phyloP scores from a whole-genome alignment of 2,113 vertebrate genomes.

The Apus apus region DNA sequence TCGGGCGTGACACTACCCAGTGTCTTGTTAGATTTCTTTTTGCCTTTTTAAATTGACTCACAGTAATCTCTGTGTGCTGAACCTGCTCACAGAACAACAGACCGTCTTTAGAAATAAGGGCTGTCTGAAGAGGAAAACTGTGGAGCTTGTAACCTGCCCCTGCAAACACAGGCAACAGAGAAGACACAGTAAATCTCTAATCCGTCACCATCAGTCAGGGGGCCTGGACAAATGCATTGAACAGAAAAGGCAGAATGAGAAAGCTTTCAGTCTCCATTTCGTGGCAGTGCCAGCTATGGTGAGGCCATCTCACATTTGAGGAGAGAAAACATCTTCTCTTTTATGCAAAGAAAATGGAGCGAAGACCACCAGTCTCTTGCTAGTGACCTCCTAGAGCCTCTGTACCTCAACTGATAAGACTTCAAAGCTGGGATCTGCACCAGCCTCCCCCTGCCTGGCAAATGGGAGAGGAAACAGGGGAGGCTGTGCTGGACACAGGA shows the following conservation, averaged over 20 bases:
- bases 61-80: not conserved
- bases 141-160: not conserved
- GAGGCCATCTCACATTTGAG: not conserved
- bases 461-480: not conserved
- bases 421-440: not conserved
- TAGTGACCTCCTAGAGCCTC: not conserved
- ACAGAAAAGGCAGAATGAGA: not conserved
- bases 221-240: accelerated
- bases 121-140: not conserved
- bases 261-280: not conserved
- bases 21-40: not conserved
- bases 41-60: not conserved
- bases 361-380: not conserved
- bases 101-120: not conserved
- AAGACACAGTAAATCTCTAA: not conserved
- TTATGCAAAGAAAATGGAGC: not conserved
- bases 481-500: not conserved
- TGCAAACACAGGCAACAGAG: not conserved
- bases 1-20: accelerated
- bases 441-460: not conserved
- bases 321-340: not conserved
- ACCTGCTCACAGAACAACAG: not conserved
- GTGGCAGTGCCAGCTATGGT: not conserved
- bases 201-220: not conserved
- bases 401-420: not conserved